phyloP scores from a whole-genome alignment of 2,797 vertebrate genomes.

The Garrulus glandarius region DNA sequence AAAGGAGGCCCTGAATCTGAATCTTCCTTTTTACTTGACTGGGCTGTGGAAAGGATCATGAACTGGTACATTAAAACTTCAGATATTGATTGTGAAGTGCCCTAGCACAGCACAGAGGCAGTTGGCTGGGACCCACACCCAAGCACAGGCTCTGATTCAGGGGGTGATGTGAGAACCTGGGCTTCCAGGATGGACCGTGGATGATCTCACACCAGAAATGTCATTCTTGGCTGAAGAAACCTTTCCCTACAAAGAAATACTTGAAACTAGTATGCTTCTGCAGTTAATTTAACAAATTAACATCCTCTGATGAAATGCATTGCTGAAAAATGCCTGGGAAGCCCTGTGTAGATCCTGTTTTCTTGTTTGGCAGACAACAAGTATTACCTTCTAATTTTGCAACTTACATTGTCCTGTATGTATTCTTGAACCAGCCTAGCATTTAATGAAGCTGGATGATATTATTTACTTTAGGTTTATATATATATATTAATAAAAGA shows the following conservation, averaged over 20 bases:
- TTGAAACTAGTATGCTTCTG: not conserved
- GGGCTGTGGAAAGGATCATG: not conserved
- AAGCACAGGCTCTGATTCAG: not conserved
- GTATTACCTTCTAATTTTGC: not conserved
- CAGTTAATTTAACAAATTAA: not conserved
- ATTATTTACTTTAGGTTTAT: not conserved
- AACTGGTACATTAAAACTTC: not conserved
- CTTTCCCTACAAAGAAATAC: not conserved
- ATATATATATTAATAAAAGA: not conserved
- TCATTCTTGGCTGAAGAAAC: not conserved
- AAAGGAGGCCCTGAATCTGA: not conserved
- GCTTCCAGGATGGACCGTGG: rapidly evolving
- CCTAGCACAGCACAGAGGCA: not conserved
- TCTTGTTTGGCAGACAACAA: not conserved
- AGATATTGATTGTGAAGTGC: not conserved
- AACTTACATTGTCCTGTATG: not conserved
- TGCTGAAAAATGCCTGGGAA: not conserved
- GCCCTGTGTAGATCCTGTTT: not conserved
- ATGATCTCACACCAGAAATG: not conserved
- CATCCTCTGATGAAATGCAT: not conserved
- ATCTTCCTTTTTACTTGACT: not conserved
- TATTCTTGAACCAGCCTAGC: not conserved
- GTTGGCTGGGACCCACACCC: not conserved
- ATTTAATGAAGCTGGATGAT: not conserved
- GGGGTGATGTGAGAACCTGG: not conserved